Base-by-base conservation (phyloP, 2,888 invertebrate species). In the Euclidia mi region DNA sequence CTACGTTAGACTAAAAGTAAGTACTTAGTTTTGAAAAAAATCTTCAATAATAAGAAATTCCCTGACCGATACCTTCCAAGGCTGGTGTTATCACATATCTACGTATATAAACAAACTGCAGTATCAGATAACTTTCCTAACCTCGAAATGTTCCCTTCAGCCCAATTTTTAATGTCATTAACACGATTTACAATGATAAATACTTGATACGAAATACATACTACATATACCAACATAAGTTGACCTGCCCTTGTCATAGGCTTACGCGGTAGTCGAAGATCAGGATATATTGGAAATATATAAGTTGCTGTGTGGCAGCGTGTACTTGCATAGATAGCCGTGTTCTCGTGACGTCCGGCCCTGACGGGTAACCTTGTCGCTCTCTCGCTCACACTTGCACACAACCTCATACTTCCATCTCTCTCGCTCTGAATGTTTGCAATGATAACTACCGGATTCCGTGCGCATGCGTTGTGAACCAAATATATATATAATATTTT, bases 361-460 rank as follows among this genome's bases (percentile, higher is more conserved):
- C 79, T 93, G 92, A 87, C 78, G 73, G n/a, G 76, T 88, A 92
- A 89, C 93, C 92, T 93, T 91, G 93, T 81, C 84, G 65, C 70
- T 57, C 61, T 89, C 91, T 79, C 87, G 78, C 78, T 91, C 86
- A 49, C 71, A 61, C 87, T 29, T 63, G 40, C 35, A n/a, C 11
- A 15, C 11, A 15, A 57, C 32, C 45, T 28, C 6, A 37, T 76
- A 38, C 72, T 51, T 67, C 65, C 62, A 64, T 91, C 91, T 77
- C 85, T 72, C 64, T 91, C 83, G 73, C 59, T 71, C 66, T 66
- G 73, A 68, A 57, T 67, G 65, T 61, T 76, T 75, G 79, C 71
- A 60, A 67, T 75, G 72, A 80, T 84, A 58, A 90, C 93, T 92
- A 86, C 92, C 92, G 92, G 91, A 91, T 92, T 92, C 92, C 90